Percentiles rank a stretch among this genome's conserved stretches.
phyloP scores from a whole-genome alignment of 2,797 vertebrate species.

The Coregonus sp. region DNA sequence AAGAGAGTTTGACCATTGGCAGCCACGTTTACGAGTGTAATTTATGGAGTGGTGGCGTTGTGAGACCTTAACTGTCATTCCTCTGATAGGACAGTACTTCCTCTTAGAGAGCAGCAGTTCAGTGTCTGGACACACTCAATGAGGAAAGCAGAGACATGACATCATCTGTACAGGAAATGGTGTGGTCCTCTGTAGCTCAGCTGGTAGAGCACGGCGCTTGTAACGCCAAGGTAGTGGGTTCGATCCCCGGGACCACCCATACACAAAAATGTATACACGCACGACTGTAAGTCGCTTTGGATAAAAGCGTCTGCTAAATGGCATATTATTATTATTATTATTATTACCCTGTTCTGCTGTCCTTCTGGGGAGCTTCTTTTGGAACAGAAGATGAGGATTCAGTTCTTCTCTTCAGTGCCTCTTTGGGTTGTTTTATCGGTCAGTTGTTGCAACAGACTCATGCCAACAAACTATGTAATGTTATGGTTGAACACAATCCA shows the following conservation, averaged over 20 bases:
- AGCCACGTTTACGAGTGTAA: background rate
- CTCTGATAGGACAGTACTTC: background rate
- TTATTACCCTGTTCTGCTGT: background rate
- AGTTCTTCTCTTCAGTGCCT: too few species aligned
- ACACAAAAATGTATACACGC: too few species aligned
- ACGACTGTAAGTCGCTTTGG: too few species aligned
- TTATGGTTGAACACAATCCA: background rate
- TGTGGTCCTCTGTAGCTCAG: too few species aligned
- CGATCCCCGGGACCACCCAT: too few species aligned
- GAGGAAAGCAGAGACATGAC: conserved; percentile 2
- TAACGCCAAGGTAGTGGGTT: too few species aligned
- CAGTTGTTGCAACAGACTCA: too few species aligned
- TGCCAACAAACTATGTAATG: background rate
- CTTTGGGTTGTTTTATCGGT: too few species aligned
- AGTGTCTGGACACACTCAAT: background rate
- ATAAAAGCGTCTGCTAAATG: too few species aligned
- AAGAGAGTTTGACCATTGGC: background rate
- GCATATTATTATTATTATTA: too few species aligned
- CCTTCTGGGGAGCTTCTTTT: background rate
- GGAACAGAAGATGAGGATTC: background rate
- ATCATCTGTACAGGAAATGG: background rate
- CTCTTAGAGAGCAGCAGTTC: background rate
- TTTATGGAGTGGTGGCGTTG: background rate
- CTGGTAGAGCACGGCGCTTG: too few species aligned
- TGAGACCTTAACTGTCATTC: background rate